phyloP scores from a whole-genome alignment of 2,888 invertebrate genomes.

The Oxyteleia sp. region DNA sequence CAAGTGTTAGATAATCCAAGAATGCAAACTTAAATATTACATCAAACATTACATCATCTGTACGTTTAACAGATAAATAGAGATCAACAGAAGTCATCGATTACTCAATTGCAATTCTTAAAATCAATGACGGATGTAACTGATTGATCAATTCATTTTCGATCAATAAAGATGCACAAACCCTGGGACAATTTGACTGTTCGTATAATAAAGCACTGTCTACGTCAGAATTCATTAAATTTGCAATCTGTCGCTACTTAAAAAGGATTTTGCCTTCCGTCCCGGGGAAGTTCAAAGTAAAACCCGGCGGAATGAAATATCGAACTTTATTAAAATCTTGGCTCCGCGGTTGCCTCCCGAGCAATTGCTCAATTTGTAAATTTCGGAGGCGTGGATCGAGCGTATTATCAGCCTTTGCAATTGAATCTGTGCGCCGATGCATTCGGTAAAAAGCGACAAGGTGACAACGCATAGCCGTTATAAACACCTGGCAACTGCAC shows the following conservation, averaged over 20 bases:
- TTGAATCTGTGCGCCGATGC: slow-evolving; percentile 2
- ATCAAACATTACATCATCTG: slow-evolving; percentile 16
- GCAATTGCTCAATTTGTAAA: slow-evolving; percentile 2
- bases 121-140: neutral
- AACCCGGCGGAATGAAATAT: neutral
- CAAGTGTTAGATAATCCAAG: neutral
- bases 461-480: slow-evolving; percentile 38
- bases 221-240: neutral
- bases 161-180: neutral
- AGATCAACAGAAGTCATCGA: slow-evolving; percentile 13
- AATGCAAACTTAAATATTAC: slow-evolving; percentile 14
- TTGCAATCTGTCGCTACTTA: neutral
- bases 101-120: neutral
- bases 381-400: neutral
- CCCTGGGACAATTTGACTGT: neutral
- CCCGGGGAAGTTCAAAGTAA: neutral
- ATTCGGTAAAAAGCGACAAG: slow-evolving; percentile 38
- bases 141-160: neutral
- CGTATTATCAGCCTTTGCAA: slow-evolving; percentile 4
- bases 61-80: slow-evolving; percentile 2
- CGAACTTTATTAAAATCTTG: neutral
- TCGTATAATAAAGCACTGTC: neutral
- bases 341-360: neutral
- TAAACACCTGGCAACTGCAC: slow-evolving; percentile 48
- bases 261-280: neutral